Percentiles rank a stretch among this genome's conserved stretches.
Conservation (phyloP, 1,140 invertebrate species). For the Chironomus tepperi region DNA sequence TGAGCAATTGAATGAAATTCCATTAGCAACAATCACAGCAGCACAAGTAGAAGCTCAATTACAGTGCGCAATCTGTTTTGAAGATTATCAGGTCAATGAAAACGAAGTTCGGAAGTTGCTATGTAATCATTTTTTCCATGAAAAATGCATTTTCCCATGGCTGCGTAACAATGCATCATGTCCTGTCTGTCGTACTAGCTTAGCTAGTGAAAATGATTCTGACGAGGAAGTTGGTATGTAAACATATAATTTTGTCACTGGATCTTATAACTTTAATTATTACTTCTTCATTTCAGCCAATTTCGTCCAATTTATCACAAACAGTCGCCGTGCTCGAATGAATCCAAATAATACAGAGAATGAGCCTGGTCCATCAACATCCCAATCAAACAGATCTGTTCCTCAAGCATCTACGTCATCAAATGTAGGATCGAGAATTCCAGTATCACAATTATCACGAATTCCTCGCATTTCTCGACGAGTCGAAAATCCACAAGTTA, state of each 20-base stretch:
- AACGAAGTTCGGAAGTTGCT: slow-evolving; percentile 62
- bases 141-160: slow-evolving; percentile 84
- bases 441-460: background rate
- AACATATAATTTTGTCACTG: too few species aligned
- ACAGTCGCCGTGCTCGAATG: background rate
- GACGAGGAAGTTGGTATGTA: background rate
- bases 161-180: slow-evolving; percentile 85
- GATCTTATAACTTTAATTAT: background rate
- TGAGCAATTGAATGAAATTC: slow-evolving; percentile 72
- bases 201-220: slow-evolving; percentile 40
- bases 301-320: background rate
- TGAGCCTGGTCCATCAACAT: background rate
- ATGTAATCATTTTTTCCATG: slow-evolving; percentile 84
- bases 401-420: background rate
- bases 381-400: background rate
- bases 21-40: slow-evolving; percentile 60
- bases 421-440: background rate
- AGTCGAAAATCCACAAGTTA: background rate
- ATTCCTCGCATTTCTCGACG: background rate
- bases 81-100: slow-evolving; percentile 57
- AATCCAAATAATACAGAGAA: background rate
- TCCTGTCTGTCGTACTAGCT: slow-evolving; percentile 77
- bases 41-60: slow-evolving; percentile 67
- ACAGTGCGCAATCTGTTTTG: slow-evolving; percentile 93
- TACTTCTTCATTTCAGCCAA: background rate